Evolutionary conservation across 1,140 invertebrate genomes (phyloP).

Genomic region (Phthorimaea operculella): DNA sequence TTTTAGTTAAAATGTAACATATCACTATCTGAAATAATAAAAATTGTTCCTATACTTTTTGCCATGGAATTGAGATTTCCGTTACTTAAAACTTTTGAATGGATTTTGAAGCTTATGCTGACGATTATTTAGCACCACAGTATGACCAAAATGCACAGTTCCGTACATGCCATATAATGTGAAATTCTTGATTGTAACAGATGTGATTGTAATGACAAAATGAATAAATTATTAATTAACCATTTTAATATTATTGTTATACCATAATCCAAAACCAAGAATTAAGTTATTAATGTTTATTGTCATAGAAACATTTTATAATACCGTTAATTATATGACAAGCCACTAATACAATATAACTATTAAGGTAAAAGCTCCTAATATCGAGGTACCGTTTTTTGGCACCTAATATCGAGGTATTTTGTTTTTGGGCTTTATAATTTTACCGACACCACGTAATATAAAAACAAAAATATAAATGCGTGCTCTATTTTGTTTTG

Average conservation of each 20-base stretch:
- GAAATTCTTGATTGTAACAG: not conserved
- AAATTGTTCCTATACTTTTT: too few relatives aligned
- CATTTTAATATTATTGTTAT: slow-evolving; percentile 13
- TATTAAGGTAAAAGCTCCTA: too few relatives aligned
- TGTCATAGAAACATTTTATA: slow-evolving; percentile 42
- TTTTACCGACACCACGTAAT: too few relatives aligned
- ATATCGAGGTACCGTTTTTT: too few relatives aligned
- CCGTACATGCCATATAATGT: not conserved
- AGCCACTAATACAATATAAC: not conserved
- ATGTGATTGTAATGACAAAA: not conserved
- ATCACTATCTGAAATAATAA: too few relatives aligned
- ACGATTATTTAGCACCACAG: not conserved
- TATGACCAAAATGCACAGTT: too few relatives aligned
- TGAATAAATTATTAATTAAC: not conserved
- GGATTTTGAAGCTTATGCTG: not conserved
- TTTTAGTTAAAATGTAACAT: too few relatives aligned
- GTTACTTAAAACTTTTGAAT: not conserved
- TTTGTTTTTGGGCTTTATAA: too few relatives aligned
- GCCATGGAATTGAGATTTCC: too few relatives aligned
- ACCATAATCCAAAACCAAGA: slow-evolving; percentile 45
- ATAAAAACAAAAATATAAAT: too few relatives aligned
- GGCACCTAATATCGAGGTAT: too few relatives aligned
- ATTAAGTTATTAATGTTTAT: slow-evolving; percentile 37
- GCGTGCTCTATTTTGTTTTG: too few relatives aligned
- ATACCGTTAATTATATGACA: not conserved